Conservation (phyloP, 2,113 vertebrate species). For the Cyprinodon brontotheroides region DNA sequence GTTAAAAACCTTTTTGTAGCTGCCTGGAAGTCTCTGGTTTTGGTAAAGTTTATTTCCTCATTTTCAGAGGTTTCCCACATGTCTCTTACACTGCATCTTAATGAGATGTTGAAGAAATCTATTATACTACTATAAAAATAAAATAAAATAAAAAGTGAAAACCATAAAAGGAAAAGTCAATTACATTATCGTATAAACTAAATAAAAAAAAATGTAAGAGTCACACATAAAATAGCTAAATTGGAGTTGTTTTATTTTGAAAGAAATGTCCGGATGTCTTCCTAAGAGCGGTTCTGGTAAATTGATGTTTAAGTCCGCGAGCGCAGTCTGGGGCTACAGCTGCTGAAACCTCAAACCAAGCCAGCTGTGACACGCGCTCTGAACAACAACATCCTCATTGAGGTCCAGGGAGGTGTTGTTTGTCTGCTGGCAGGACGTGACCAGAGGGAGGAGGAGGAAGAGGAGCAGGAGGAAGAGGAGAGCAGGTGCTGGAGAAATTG, state of each 20-base stretch:
- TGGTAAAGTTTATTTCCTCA: too few species aligned
- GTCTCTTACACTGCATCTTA: too few species aligned
- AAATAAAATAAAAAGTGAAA: too few species aligned
- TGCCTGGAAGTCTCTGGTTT: too few species aligned
- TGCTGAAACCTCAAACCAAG: constrained; percentile 48
- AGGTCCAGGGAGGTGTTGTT: constrained; percentile 1
- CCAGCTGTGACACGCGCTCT: constrained; percentile 41
- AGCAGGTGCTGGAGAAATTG: not conserved
- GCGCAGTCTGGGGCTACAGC: constrained; percentile 18
- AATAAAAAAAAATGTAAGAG: too few species aligned
- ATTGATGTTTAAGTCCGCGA: constrained; percentile 24
- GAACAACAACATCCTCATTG: constrained; percentile 40
- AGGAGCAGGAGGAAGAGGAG: not conserved
- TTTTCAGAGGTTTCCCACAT: too few species aligned
- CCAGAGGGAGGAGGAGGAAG: not conserved
- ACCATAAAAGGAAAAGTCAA: too few species aligned
- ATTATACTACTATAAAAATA: too few species aligned
- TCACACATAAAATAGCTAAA: too few species aligned
- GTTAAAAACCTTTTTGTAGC: too few species aligned
- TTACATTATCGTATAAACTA: too few species aligned
- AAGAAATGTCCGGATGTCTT: constrained; percentile 41
- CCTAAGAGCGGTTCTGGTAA: accelerated
- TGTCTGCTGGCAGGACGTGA: not conserved
- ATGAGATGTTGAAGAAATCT: too few species aligned
- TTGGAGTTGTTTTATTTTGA: constrained; percentile 46